phyloP scores from a whole-genome alignment of 2,888 invertebrate genomes.

The Gisinianus flammeolus region DNA sequence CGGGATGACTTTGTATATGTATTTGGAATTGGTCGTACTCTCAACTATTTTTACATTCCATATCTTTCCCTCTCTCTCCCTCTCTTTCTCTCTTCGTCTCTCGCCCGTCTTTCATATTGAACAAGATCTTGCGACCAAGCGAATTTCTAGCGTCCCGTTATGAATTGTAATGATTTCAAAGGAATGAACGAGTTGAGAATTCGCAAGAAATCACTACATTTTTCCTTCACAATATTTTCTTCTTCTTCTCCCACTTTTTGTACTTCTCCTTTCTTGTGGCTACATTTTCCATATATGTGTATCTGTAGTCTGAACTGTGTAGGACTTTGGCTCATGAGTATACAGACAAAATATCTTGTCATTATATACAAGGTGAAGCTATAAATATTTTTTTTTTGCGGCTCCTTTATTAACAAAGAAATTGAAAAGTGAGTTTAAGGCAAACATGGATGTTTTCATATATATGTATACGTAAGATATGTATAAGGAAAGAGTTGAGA shows the following conservation, averaged over 20 bases:
- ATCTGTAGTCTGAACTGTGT: neutral
- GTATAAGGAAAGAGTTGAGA: neutral
- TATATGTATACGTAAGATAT: neutral
- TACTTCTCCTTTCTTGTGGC: neutral
- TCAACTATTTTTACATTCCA: too few species aligned
- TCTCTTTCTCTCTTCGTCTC: too few species aligned
- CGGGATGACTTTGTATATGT: neutral
- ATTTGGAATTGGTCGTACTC: neutral
- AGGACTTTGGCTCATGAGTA: too few species aligned
- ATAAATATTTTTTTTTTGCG: neutral
- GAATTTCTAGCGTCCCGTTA: neutral
- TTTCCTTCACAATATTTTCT: neutral
- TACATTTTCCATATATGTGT: neutral
- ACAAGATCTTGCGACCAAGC: too few species aligned
- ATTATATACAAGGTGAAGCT: neutral
- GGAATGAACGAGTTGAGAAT: neutral
- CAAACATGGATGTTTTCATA: neutral
- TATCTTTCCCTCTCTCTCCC: too few species aligned
- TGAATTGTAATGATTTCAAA: constrained; percentile 5
- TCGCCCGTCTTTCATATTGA: too few species aligned
- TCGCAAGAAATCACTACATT: neutral
- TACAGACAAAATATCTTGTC: neutral
- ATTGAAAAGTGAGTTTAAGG: constrained; percentile 15
- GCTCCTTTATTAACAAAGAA: constrained; percentile 6
- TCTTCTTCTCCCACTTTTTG: too few species aligned